phyloP scores from a whole-genome alignment of 2,113 vertebrate species.

The Muscicapa adusta region DNA sequence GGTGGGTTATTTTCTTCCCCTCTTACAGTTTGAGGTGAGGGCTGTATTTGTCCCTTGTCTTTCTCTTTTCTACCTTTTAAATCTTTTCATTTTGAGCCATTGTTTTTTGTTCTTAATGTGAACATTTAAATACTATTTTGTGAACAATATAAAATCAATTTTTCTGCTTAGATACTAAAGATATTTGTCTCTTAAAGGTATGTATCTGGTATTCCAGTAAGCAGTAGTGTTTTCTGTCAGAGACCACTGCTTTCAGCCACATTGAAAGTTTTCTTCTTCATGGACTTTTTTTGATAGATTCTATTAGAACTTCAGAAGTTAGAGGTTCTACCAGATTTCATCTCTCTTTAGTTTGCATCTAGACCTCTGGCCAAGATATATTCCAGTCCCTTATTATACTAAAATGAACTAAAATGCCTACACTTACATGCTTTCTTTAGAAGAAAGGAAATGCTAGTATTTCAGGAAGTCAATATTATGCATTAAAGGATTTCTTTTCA shows the following conservation, averaged over 20 bases:
- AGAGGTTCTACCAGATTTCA: neutral
- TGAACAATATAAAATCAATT: neutral
- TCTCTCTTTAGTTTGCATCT: neutral
- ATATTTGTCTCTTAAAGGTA: neutral
- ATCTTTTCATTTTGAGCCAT: neutral
- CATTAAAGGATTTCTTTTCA: neutral
- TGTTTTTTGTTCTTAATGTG: neutral
- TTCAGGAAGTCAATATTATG: neutral
- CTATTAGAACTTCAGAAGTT: neutral
- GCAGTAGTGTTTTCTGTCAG: neutral
- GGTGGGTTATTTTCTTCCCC: neutral
- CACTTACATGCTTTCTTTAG: neutral
- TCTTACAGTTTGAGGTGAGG: neutral
- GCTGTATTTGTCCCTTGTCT: neutral
- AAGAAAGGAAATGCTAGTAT: neutral
- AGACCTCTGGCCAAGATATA: neutral
- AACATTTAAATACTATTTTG: neutral
- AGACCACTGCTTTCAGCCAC: neutral
- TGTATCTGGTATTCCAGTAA: neutral
- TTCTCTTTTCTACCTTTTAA: neutral
- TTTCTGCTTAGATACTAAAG: neutral
- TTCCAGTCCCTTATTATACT: neutral
- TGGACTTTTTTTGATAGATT: neutral
- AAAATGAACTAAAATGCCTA: neutral
- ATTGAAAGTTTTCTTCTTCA: neutral